Conservation (phyloP, 2,113 vertebrate genomes). For the Artemisiospiza belli region DNA sequence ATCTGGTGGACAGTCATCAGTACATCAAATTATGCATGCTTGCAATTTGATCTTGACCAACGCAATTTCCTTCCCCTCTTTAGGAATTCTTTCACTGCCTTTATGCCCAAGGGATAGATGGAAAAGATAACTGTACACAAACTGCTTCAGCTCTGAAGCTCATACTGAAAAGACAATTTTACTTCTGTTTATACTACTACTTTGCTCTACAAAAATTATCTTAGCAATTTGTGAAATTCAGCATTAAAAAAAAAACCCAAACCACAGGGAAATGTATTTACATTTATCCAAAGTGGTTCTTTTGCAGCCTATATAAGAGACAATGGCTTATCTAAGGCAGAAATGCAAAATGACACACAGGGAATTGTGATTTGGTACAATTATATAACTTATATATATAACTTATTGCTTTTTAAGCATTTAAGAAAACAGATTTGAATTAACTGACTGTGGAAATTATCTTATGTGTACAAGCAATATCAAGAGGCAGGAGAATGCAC, state of each 20-base stretch:
- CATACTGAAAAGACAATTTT: not conserved
- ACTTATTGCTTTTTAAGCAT: not conserved
- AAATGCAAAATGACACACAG: not conserved
- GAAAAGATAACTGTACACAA: not conserved
- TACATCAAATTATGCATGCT: not conserved
- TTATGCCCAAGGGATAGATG: conserved; percentile 45
- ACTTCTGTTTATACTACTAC: not conserved
- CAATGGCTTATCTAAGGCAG: not conserved
- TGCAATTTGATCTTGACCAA: conserved; percentile 30
- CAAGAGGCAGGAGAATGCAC: not conserved
- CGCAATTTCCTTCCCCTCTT: conserved; percentile 10
- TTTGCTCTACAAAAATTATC: not conserved
- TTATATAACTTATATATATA: not conserved
- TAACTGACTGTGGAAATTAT: not conserved
- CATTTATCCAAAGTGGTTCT: not conserved
- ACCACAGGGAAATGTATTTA: not conserved
- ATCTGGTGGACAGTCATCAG: conserved; percentile 22
- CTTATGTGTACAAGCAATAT: not conserved
- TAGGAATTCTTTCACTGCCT: conserved; percentile 44
- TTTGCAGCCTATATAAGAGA: not conserved
- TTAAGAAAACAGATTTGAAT: not conserved
- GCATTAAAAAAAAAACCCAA: not conserved
- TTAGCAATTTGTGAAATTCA: not conserved
- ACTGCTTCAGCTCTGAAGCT: not conserved
- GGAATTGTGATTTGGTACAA: not conserved